Evolutionary conservation across 2,888 invertebrate genomes (phyloP).

Genomic region (Nemurella pictetii): DNA sequence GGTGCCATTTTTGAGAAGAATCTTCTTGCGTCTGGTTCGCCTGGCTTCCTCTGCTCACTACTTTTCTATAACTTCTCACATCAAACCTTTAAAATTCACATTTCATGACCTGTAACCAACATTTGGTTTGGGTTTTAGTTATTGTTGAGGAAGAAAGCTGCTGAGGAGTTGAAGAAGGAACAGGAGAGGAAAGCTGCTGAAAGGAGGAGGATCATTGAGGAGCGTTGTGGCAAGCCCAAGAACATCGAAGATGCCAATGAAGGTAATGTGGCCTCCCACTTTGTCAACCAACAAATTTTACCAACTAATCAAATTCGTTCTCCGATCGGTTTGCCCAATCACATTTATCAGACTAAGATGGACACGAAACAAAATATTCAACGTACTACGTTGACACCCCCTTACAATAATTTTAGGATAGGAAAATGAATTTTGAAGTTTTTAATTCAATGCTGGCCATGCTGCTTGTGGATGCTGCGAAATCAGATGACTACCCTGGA

Average conservation of each 20-base stretch:
- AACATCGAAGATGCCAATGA: conserved; percentile 90
- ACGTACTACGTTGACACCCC: not conserved
- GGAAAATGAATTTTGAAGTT: not conserved
- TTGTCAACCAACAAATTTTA: not conserved
- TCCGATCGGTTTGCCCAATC: not conserved
- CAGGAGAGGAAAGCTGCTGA: conserved; percentile 98
- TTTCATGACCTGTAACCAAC: too few relatives aligned
- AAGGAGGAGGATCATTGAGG: conserved; percentile 94
- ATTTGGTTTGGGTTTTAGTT: conserved; percentile 64
- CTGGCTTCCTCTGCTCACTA: too few relatives aligned
- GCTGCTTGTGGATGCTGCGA: not conserved
- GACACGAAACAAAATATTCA: not conserved
- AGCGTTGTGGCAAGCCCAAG: conserved; percentile 91
- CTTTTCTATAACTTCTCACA: too few relatives aligned
- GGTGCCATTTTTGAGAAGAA: too few relatives aligned
- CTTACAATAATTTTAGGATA: not conserved
- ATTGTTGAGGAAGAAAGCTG: conserved; percentile 99
- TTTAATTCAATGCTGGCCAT: not conserved
- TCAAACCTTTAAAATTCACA: too few relatives aligned
- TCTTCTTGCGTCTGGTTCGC: too few relatives aligned
- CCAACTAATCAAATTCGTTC: not conserved
- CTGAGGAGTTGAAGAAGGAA: conserved; percentile 99
- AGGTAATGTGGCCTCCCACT: conserved; percentile 63
- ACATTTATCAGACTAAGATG: not conserved
- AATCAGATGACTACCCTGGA: not conserved